Evolutionary conservation across 1,140 invertebrate species (phyloP).

Genomic region (Arion vulgaris): DNA sequence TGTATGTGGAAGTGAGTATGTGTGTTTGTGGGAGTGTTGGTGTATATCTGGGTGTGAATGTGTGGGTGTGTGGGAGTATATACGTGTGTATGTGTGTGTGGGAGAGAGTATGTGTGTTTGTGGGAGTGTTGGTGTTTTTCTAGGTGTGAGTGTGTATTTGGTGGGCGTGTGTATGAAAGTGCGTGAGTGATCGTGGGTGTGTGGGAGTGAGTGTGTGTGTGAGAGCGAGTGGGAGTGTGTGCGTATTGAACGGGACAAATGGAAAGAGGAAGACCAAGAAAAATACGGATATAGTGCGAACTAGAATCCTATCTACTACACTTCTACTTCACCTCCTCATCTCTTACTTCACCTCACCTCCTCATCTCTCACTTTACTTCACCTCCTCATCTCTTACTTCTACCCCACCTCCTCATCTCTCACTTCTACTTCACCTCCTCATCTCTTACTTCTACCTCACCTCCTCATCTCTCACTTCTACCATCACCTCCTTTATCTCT

Average conservation of each 20-base stretch:
- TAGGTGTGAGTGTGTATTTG: not conserved
- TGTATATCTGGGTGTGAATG: not conserved
- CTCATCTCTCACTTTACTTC: not conserved
- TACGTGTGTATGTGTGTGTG: not conserved
- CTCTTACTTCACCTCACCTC: too few species aligned
- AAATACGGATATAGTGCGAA: too few species aligned
- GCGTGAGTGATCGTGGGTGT: not conserved
- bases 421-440: too few species aligned
- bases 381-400: not conserved
- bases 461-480: too few species aligned
- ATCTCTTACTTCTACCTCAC: too few species aligned
- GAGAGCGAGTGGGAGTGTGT: too few species aligned
- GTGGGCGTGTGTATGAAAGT: not conserved
- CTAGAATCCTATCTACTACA: too few species aligned
- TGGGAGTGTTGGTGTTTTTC: not conserved
- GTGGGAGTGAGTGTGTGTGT: not conserved
- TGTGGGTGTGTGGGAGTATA: not conserved
- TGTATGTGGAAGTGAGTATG: not conserved
- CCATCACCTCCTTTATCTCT: too few species aligned
- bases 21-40: not conserved
- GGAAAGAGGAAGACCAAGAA: too few species aligned
- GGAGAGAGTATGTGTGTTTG: not conserved
- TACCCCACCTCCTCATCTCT: not conserved
- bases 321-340: too few species aligned
- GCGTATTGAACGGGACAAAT: too few species aligned